Conservation (phyloP, 2,888 invertebrate genomes). For the Andrena bicolor region DNA sequence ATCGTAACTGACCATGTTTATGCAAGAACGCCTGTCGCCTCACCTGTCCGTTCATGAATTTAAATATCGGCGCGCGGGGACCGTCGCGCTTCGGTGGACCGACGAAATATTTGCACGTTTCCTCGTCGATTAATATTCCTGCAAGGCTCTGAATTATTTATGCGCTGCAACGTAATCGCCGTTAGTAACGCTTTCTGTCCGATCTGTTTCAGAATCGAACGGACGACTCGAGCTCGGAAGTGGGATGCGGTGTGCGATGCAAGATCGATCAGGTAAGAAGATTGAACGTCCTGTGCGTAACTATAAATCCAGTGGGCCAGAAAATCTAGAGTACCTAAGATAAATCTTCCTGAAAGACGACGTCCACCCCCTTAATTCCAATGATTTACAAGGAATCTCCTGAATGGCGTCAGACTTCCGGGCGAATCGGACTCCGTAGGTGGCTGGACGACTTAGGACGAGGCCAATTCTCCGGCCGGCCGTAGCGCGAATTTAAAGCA, state of each 20-base stretch:
- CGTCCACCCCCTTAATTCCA: neutral
- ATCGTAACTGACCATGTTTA: conserved; percentile 47
- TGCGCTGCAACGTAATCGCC: neutral
- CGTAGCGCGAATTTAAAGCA: conserved; percentile 41
- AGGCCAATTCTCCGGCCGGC: conserved; percentile 16
- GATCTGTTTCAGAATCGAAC: conserved; percentile 89
- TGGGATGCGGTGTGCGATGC: conserved; percentile 90
- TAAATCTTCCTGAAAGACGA: neutral
- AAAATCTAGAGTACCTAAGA: neutral
- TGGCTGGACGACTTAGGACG: conserved; percentile 15
- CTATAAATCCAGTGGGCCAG: neutral
- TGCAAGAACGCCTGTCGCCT: conserved; percentile 17
- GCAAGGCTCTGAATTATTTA: neutral
- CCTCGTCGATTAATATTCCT: neutral
- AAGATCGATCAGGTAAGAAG: conserved; percentile 89
- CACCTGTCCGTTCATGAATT: conserved; percentile 56
- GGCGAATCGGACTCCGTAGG: conserved; percentile 1
- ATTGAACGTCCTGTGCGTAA: no score
- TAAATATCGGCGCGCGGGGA: conserved; percentile 15
- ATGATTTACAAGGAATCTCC: neutral
- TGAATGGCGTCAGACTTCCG: conserved; percentile 16
- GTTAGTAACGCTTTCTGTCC: neutral
- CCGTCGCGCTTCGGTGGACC: neutral
- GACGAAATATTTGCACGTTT: conserved; percentile 7
- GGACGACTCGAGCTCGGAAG: conserved; percentile 89